Evolutionary conservation across 2,888 invertebrate genomes (phyloP).

Genomic region (Pteria penguin): DNA sequence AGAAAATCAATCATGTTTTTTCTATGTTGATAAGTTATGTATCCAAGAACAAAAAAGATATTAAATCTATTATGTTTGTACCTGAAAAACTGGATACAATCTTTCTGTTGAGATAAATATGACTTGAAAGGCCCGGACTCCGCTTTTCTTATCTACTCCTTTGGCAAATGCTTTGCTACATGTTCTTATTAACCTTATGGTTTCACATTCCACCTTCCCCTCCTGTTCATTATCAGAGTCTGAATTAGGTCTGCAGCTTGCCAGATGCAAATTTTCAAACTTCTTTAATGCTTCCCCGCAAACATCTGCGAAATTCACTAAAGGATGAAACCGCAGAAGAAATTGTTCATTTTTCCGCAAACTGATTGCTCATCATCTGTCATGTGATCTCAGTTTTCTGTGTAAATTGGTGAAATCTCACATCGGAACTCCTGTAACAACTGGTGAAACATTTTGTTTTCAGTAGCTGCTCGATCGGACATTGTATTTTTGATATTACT

Average conservation of each 20-base stretch:
- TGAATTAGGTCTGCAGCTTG: neutral
- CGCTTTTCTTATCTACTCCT: constrained; percentile 30
- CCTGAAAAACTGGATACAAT: constrained; percentile 21
- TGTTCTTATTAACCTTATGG: constrained; percentile 8
- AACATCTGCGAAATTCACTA: constrained; percentile 23
- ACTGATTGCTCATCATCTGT: neutral
- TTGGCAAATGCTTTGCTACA: constrained; percentile 15
- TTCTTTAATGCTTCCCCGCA: neutral
- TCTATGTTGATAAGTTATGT: constrained; percentile 37
- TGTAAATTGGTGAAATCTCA: neutral
- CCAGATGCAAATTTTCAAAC: neutral
- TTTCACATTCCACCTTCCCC: constrained; percentile 5
- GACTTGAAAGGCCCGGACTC: constrained; percentile 23
- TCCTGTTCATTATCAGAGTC: neutral
- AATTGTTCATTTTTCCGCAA: constrained; percentile 3
- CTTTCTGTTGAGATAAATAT: constrained; percentile 29
- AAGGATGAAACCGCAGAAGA: constrained; percentile 22
- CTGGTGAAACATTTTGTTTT: constrained; percentile 15
- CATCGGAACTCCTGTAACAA: constrained; percentile 20
- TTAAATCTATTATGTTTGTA: constrained; percentile 44
- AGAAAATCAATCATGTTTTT: constrained; percentile 35
- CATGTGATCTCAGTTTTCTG: neutral
- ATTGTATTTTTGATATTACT: constrained; percentile 23
- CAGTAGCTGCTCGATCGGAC: constrained; percentile 29
- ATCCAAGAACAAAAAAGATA: constrained; percentile 28